These are phyloP conservation scores for Numida meleagris DNA, from an alignment of 2,113 vertebrate species.

Conservation along the genomic window DNA sequence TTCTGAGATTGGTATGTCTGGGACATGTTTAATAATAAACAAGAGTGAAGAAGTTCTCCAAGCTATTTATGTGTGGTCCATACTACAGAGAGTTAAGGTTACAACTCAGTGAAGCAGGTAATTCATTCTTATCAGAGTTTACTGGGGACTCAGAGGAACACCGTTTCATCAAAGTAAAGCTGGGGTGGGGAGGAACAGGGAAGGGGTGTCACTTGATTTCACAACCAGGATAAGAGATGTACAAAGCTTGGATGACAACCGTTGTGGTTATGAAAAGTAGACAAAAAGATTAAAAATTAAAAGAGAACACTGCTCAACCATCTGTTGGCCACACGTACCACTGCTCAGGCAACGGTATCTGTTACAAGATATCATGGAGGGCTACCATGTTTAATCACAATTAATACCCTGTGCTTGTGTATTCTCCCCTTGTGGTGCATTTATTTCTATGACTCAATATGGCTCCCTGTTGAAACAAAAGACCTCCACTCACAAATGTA, in stretches of 20 bases:
- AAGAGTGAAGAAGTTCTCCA: not conserved
- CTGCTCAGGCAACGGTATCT: not conserved
- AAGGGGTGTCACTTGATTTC: not conserved
- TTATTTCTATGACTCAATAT: not conserved
- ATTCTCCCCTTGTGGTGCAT: not conserved
- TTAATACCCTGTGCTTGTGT: not conserved
- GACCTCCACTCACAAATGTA: not conserved
- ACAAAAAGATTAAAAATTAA: not conserved
- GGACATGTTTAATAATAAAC: not conserved
- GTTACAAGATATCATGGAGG: not conserved
- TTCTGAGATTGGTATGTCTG: not conserved
- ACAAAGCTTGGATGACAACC: not conserved
- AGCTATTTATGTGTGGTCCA: not conserved
- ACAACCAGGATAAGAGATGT: not conserved
- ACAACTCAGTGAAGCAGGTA: not conserved
- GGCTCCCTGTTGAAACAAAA: not conserved
- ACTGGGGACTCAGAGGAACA: not conserved
- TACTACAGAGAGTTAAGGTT: not conserved
- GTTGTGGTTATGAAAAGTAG: not conserved
- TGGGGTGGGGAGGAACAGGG: not conserved
- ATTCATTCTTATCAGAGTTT: not conserved
- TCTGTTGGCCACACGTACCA: not conserved
- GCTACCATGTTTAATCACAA: not conserved
- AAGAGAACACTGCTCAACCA: not conserved
- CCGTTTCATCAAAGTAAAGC: not conserved